Evolutionary conservation across 2,113 vertebrate species (phyloP).

Genomic region (Mustela lutreola): DNA sequence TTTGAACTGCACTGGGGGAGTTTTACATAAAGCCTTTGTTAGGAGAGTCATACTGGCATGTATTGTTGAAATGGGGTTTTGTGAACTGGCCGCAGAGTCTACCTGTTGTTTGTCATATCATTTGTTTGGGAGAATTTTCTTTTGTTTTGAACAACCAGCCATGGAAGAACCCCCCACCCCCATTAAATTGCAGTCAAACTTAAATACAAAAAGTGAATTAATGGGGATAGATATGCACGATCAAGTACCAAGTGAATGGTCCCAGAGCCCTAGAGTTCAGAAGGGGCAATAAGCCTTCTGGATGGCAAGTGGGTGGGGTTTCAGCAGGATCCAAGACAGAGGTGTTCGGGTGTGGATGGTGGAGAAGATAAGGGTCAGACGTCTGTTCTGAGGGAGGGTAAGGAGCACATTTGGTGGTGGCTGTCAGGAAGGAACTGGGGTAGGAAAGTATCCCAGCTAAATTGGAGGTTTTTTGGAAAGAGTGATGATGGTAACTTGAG

Average conservation of each 20-base stretch:
- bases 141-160: constrained; percentile 26
- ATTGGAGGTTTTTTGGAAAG: background rate
- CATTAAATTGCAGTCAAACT: background rate
- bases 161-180: background rate
- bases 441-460: background rate
- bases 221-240: background rate
- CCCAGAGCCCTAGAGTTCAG: background rate
- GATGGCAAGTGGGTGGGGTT: background rate
- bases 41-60: background rate
- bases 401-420: fast-evolving
- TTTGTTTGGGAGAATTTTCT: background rate
- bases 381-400: background rate
- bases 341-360: background rate
- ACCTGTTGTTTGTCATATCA: background rate
- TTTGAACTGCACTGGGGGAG: constrained; percentile 35
- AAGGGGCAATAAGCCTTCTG: background rate
- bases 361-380: background rate
- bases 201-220: background rate
- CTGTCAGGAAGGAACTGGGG: background rate
- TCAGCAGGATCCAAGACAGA: background rate
- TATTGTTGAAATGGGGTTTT: constrained; percentile 48
- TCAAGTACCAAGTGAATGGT: background rate
- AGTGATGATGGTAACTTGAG: background rate
- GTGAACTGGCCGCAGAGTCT: background rate
- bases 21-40: constrained; percentile 58